Evolutionary conservation across 37 sponge, comb jelly and placozoan genomes (phyloP), one percentile per base, ranked within the genome.

Genomic region (Halichondria panicea): DNA sequence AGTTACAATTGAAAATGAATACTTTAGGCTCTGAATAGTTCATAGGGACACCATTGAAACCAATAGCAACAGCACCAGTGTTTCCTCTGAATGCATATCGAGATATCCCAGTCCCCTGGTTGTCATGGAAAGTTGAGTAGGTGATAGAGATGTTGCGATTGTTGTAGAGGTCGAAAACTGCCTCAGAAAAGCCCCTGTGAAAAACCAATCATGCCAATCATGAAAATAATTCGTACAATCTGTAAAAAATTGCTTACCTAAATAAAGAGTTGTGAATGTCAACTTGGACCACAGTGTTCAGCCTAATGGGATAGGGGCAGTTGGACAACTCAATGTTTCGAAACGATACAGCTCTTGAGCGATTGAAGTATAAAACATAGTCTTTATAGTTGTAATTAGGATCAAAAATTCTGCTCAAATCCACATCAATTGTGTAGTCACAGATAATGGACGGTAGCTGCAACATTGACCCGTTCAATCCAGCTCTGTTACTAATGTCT

Each of bases 151-250:
- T 68, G 9, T 70, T n/a, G 4, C 43, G 59, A 45, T 59, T 77
- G 77, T 90, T 90, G 67, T 59, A 90, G 21, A 90, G 80, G 56
- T 90, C 85, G 21, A 90, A 70, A 1, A 56, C 85, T 42, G 85
- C 91, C 19, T 90, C 81, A 36, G 68, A 43, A 46, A 84, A 81
- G 38, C 71, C 31, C 40, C 89, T 88, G 71, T 48, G 52, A 15
- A 48, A 48, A 48, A 48, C n/a, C 61, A 48, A 48, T 18, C 52
- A 48, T 48, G 11, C 11, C 13, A 15, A 7, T 7, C n/a, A 7
- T 58, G 7, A 25, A n/a, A 21, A 21, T 12, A 27, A 21, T n/a
- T 24, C 60, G n/a, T 21, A 7, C 25, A n/a, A 58, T 58, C 25
- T 12, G 60, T 58, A 27, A 25, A 7, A 67, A 39, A 34, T 18